These are phyloP conservation scores for Muntiacus reevesi DNA, from an alignment of 2,113 vertebrate genomes.

Conservation along the genomic window DNA sequence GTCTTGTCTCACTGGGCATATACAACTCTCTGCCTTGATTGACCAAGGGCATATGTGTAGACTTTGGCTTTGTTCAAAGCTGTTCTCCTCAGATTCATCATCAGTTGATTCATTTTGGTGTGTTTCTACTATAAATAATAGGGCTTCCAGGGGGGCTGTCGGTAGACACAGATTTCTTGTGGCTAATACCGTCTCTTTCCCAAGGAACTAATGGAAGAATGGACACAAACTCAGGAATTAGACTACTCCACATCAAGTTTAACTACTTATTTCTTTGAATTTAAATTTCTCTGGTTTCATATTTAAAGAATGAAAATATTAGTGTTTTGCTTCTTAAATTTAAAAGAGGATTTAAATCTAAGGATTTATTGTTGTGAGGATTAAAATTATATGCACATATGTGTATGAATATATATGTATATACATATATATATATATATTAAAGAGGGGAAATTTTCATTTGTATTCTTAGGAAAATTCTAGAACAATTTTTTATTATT, in stretches of 20 bases:
- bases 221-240: not conserved
- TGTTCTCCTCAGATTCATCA: not conserved
- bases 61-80: not conserved
- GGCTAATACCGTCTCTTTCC: not conserved
- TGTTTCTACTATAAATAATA: not conserved
- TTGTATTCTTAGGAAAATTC: not conserved
- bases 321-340: not conserved
- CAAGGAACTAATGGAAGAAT: not conserved
- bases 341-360: not conserved
- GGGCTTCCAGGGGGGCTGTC: not conserved
- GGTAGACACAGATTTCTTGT: not conserved
- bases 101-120: not conserved
- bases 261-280: not conserved
- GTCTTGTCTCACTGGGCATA: not conserved
- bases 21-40: rapidly evolving
- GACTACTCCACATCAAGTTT: not conserved
- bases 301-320: not conserved
- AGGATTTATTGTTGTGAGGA: not conserved
- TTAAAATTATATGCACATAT: not conserved
- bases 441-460: not conserved
- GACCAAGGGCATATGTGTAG: not conserved
- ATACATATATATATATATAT: not conserved
- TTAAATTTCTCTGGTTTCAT: not conserved
- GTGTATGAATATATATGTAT: too few species aligned
- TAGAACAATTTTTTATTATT: not conserved